phyloP scores from a whole-genome alignment of 2,888 invertebrate genomes.

The Ectemnius lituratus region DNA sequence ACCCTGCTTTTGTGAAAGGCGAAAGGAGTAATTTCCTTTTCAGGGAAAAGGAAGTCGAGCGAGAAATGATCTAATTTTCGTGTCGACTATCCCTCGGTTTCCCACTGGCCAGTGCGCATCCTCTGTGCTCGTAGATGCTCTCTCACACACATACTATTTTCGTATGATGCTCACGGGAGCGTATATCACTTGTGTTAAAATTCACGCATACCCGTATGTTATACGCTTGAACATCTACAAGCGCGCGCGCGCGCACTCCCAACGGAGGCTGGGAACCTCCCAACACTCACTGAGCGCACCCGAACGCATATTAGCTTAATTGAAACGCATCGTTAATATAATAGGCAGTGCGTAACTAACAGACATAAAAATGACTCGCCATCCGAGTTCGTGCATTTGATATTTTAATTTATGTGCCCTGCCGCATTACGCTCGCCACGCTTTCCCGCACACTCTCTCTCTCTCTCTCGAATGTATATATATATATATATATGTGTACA shows the following conservation, averaged over 20 bases:
- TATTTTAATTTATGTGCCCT: slow-evolving; percentile 50
- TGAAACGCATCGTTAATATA: slow-evolving; percentile 59
- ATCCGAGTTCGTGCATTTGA: slow-evolving; percentile 35
- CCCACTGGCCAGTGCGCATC: too few relatives aligned
- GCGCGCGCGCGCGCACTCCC: slow-evolving; percentile 9
- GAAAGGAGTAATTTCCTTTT: too few relatives aligned
- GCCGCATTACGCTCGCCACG: slow-evolving; percentile 22
- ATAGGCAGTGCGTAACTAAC: slow-evolving; percentile 55
- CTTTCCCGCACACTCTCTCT: not conserved
- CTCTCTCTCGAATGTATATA: too few relatives aligned
- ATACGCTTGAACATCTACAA: not conserved
- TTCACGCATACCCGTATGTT: not conserved
- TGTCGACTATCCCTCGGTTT: too few relatives aligned
- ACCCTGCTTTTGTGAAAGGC: too few relatives aligned
- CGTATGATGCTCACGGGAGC: not conserved
- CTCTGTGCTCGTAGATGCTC: too few relatives aligned
- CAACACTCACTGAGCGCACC: slow-evolving; percentile 22
- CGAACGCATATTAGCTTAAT: slow-evolving; percentile 57
- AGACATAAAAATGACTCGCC: slow-evolving; percentile 46
- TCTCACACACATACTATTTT: too few relatives aligned
- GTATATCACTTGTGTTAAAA: slow-evolving; percentile 32
- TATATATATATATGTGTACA: too few relatives aligned
- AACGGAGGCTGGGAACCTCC: slow-evolving; percentile 1
- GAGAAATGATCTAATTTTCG: too few relatives aligned
- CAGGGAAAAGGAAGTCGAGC: too few relatives aligned